Percentiles rank a stretch among this genome's conserved stretches.
These are phyloP conservation scores for Chaenocephalus aceratus DNA, from an alignment of 2,113 vertebrate species.

Conservation along the genomic window DNA sequence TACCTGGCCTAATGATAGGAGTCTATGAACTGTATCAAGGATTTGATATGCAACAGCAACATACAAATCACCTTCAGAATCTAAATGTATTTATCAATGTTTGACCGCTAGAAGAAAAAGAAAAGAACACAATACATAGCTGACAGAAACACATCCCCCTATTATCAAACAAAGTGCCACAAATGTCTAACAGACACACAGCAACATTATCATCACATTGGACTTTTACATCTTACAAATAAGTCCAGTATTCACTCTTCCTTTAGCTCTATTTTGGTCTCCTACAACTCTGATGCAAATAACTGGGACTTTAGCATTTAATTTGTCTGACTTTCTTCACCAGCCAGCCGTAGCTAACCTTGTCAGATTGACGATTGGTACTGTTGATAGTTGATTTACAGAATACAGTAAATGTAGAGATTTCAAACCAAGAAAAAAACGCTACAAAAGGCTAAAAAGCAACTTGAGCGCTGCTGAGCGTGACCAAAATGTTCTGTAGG, in stretches of 20 bases:
- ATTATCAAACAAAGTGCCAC: conserved; percentile 1
- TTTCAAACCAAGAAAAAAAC: neutral
- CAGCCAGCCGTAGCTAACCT: neutral
- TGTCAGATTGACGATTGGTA: too few relatives aligned
- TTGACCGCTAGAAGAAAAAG: neutral
- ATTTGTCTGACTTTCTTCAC: neutral
- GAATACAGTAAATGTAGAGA: neutral
- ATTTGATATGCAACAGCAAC: neutral
- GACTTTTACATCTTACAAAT: neutral
- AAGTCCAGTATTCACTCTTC: neutral
- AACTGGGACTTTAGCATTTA: too few relatives aligned
- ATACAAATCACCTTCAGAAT: neutral
- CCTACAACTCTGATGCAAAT: neutral
- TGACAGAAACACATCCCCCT: neutral
- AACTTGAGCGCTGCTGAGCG: neutral
- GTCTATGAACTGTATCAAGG: too few relatives aligned
- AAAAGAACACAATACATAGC: neutral
- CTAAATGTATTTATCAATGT: neutral
- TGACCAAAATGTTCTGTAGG: neutral
- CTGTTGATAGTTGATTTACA: neutral
- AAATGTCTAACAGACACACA: neutral
- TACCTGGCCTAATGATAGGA: neutral
- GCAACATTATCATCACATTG: neutral
- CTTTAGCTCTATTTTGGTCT: conserved; percentile 16
- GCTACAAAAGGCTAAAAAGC: neutral